These are phyloP conservation scores for Capitulum mitella DNA, from an alignment of 2,888 invertebrate genomes.

Conservation along the genomic window DNA sequence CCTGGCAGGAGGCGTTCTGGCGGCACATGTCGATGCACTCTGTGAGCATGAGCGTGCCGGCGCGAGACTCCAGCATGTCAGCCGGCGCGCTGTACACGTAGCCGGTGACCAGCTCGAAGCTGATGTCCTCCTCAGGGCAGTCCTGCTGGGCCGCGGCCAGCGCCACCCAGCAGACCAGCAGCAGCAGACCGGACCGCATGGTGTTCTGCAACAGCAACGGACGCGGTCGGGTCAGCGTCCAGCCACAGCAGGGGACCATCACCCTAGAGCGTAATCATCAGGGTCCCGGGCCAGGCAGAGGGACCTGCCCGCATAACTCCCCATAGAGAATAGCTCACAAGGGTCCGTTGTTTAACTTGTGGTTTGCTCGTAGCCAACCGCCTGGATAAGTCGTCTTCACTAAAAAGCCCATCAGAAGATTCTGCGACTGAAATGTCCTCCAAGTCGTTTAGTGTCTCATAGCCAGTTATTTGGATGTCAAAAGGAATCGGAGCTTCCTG, in stretches of 20 bases:
- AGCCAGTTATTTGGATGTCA: too few species aligned
- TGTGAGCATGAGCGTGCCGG: constrained; percentile 84
- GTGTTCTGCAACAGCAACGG: neutral
- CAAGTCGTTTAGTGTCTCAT: too few species aligned
- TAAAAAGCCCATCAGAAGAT: too few species aligned
- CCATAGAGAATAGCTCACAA: neutral
- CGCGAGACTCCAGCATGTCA: constrained; percentile 79
- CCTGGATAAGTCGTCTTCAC: too few species aligned
- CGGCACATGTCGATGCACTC: constrained; percentile 90
- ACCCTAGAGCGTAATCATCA: too few species aligned
- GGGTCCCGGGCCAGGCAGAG: neutral
- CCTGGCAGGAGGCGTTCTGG: constrained; percentile 79
- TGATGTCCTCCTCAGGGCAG: constrained; percentile 65
- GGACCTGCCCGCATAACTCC: neutral
- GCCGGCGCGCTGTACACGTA: constrained; percentile 87
- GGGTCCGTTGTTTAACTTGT: neutral
- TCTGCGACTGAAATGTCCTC: too few species aligned
- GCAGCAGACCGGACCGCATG: neutral
- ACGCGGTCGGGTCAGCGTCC: neutral
- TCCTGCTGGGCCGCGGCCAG: constrained; percentile 45
- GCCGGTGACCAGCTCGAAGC: constrained; percentile 82
- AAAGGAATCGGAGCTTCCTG: too few species aligned
- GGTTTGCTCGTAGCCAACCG: too few species aligned
- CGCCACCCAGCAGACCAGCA: neutral
- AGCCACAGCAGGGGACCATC: neutral